A percentile compares a stretch with the other conserved stretches of the same genome.
Conservation (phyloP, 2,113 vertebrate species). For the Percina caprodes region DNA sequence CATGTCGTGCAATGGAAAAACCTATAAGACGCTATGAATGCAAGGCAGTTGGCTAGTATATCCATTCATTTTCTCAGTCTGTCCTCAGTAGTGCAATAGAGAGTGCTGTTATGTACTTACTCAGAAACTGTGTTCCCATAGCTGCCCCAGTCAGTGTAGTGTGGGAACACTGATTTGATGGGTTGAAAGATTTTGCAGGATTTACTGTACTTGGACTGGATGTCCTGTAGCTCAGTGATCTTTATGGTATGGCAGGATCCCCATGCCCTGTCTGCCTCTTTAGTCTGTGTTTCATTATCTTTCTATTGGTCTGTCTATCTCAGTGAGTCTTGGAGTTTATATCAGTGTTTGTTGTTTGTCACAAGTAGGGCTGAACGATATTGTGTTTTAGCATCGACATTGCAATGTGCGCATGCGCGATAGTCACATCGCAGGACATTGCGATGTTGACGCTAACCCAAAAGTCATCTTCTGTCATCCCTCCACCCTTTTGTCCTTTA, state of each 20-base stretch:
- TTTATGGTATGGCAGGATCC: constrained; percentile 53
- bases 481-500: not conserved
- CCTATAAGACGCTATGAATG: constrained; percentile 45
- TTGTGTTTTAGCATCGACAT: too few relatives aligned
- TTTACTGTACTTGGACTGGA: constrained; percentile 78
- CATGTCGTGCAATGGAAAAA: constrained; percentile 51
- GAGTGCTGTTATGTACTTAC: constrained; percentile 45
- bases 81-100: constrained; percentile 49
- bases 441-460: not conserved
- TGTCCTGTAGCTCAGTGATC: constrained; percentile 62
- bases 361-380: not conserved
- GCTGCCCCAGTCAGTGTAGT: constrained; percentile 49
- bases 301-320: constrained; percentile 40
- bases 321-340: constrained; percentile 26
- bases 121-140: constrained; percentile 62
- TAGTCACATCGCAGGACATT: too few relatives aligned
- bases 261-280: constrained; percentile 25
- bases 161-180: constrained; percentile 70
- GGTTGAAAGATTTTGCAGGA: constrained; percentile 68
- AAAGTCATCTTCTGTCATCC: constrained; percentile 24
- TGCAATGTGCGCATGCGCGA: too few relatives aligned
- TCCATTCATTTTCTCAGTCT: constrained; percentile 41
- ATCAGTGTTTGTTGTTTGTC: constrained; percentile 29
- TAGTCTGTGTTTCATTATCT: constrained; percentile 54
- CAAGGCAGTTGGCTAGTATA: constrained; percentile 22